phyloP scores from a whole-genome alignment of 2,888 invertebrate species.

The Ommatoiulus sabulosus region DNA sequence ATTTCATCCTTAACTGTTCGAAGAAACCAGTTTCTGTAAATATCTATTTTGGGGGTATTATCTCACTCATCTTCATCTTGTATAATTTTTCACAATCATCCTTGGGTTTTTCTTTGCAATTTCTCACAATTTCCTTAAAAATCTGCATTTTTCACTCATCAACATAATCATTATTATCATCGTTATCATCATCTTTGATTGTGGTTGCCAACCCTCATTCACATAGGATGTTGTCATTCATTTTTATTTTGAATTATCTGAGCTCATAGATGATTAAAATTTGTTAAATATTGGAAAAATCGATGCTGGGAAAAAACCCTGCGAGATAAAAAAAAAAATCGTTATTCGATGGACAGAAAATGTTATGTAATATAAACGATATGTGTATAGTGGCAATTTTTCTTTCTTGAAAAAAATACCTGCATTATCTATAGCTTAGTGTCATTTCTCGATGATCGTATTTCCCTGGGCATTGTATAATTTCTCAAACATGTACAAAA shows the following conservation, averaged over 20 bases:
- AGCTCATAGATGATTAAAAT: constrained; percentile 39
- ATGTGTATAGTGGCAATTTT: constrained; percentile 48
- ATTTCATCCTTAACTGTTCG: neutral
- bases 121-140: neutral
- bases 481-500: constrained; percentile 39
- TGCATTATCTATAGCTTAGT: constrained; percentile 16
- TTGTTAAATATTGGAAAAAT: constrained; percentile 49
- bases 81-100: constrained; percentile 26
- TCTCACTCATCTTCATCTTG: constrained; percentile 47
- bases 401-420: constrained; percentile 7
- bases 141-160: constrained; percentile 23
- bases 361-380: constrained; percentile 47
- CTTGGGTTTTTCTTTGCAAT: constrained; percentile 11
- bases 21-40: constrained; percentile 30
- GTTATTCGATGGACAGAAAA: constrained; percentile 41
- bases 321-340: constrained; percentile 32
- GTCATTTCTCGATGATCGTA: constrained; percentile 26
- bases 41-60: neutral
- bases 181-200: neutral
- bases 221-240: neutral
- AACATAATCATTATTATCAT: neutral
- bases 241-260: constrained; percentile 24
- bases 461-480: constrained; percentile 48
- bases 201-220: constrained; percentile 44
- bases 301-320: neutral